These are phyloP conservation scores for Chromoteleia sp. DNA, from an alignment of 2,888 invertebrate species.

Conservation along the genomic window DNA sequence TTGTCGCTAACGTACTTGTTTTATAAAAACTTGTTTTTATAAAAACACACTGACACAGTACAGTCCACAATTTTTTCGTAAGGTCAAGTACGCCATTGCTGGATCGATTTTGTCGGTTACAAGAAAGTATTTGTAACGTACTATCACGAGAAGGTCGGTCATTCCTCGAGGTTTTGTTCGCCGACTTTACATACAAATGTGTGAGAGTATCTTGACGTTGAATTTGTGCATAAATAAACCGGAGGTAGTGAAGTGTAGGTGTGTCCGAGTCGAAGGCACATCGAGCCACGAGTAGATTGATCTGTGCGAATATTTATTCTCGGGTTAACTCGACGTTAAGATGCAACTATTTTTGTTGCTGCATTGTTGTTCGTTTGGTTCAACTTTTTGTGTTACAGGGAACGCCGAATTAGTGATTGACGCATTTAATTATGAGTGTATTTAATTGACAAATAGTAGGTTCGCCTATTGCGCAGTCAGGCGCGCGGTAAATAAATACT, in stretches of 20 bases:
- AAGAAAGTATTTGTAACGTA: slow-evolving; percentile 69
- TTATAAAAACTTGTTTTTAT: too few species aligned
- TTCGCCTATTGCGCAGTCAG: slow-evolving; percentile 9
- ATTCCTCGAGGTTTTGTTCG: slow-evolving; percentile 69
- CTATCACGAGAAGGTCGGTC: slow-evolving; percentile 73
- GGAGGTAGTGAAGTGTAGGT: slow-evolving; percentile 74
- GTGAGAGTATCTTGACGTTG: slow-evolving; percentile 38
- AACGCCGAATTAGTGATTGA: slow-evolving; percentile 9
- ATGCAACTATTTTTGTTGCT: background rate
- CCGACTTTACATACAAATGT: slow-evolving; percentile 48
- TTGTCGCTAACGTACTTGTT: too few species aligned
- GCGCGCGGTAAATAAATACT: slow-evolving; percentile 19
- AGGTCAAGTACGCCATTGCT: slow-evolving; percentile 59
- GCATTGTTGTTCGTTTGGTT: background rate
- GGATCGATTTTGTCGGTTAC: slow-evolving; percentile 67
- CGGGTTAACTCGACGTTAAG: background rate
- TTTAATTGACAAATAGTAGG: slow-evolving; percentile 23
- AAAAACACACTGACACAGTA: slow-evolving; percentile 29
- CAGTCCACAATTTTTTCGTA: slow-evolving; percentile 59
- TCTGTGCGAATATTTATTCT: slow-evolving; percentile 50
- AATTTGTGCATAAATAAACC: slow-evolving; percentile 75
- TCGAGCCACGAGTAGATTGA: slow-evolving; percentile 66
- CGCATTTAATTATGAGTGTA: slow-evolving; percentile 8
- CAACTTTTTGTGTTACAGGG: background rate
- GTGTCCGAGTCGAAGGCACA: slow-evolving; percentile 73